phyloP scores from a whole-genome alignment of 2,888 invertebrate species.

The Sturmia bella region DNA sequence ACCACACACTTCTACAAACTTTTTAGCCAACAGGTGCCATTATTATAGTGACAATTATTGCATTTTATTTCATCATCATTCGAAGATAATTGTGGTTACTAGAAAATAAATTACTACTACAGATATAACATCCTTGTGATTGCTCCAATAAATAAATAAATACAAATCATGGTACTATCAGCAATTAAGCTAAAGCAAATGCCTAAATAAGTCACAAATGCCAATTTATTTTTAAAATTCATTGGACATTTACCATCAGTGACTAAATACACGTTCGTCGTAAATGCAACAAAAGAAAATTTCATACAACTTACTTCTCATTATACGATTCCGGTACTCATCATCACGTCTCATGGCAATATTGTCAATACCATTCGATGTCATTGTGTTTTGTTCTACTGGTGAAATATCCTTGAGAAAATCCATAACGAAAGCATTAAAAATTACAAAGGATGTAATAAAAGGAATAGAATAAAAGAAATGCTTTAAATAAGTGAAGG shows the following conservation, averaged over 20 bases:
- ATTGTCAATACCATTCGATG: conserved; percentile 73
- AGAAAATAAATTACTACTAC: no score
- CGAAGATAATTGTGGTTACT: no score
- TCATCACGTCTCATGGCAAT: conserved; percentile 73
- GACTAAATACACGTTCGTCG: background rate
- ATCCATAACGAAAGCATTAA: conserved; percentile 37
- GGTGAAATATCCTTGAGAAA: conserved; percentile 73
- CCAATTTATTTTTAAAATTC: conserved; percentile 12
- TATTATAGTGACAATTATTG: no score
- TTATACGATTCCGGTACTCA: conserved; percentile 75
- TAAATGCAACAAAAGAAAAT: conserved; percentile 13
- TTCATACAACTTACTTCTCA: conserved; percentile 71
- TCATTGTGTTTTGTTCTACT: conserved; percentile 73
- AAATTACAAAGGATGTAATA: conserved; percentile 23
- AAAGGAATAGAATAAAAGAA: conserved; percentile 1
- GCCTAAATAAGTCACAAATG: background rate
- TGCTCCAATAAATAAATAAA: background rate
- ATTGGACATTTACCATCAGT: conserved; percentile 37
- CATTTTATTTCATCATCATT: background rate
- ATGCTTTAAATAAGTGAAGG: conserved; percentile 14
- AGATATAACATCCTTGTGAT: background rate
- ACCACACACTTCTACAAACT: no score
- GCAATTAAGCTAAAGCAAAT: conserved; percentile 19
- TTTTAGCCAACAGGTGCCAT: no score
- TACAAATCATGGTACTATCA: conserved; percentile 1